phyloP scores from a whole-genome alignment of 92 coral and sea anemone species.

The Phenganax stokvisi region DNA sequence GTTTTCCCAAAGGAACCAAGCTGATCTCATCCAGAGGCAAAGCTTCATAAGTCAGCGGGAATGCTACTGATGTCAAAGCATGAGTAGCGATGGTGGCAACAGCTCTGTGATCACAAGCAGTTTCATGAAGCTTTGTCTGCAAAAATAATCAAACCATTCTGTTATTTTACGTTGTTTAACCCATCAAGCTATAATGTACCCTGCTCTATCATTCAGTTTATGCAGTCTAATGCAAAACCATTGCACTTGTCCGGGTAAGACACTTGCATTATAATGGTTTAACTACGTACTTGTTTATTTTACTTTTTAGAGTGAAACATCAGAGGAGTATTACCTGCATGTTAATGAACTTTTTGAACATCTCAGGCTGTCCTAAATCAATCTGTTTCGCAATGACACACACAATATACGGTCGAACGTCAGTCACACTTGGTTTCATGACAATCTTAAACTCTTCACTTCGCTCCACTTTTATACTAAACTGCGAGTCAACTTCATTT shows the following conservation, averaged over 20 bases:
- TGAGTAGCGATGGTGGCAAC: slow-evolving; percentile 94
- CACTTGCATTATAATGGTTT: too few relatives aligned
- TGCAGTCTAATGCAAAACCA: too few relatives aligned
- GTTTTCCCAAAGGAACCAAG: slow-evolving; percentile 73
- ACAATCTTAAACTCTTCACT: slow-evolving; percentile 62
- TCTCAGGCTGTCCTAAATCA: slow-evolving; percentile 62
- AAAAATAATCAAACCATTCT: not conserved
- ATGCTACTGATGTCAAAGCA: slow-evolving; percentile 53
- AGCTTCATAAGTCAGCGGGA: slow-evolving; percentile 79
- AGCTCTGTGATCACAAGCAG: slow-evolving; percentile 79
- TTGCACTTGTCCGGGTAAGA: too few relatives aligned
- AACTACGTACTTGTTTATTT: too few relatives aligned
- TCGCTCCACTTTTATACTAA: slow-evolving; percentile 57
- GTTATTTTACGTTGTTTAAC: too few relatives aligned
- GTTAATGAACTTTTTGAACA: slow-evolving; percentile 76
- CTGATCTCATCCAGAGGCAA: slow-evolving; percentile 52
- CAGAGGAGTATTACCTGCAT: slow-evolving; percentile 65
- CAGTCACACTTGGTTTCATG: slow-evolving; percentile 56
- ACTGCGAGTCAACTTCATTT: slow-evolving; percentile 31
- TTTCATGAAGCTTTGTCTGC: slow-evolving; percentile 90
- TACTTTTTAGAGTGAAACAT: not conserved
- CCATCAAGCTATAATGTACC: not conserved
- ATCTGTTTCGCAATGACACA: slow-evolving; percentile 70
- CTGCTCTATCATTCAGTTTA: too few relatives aligned
- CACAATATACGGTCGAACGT: slow-evolving; percentile 79